These are phyloP conservation scores for Drosophila funebris DNA, from an alignment of 1,140 invertebrate species.

Conservation along the genomic window DNA sequence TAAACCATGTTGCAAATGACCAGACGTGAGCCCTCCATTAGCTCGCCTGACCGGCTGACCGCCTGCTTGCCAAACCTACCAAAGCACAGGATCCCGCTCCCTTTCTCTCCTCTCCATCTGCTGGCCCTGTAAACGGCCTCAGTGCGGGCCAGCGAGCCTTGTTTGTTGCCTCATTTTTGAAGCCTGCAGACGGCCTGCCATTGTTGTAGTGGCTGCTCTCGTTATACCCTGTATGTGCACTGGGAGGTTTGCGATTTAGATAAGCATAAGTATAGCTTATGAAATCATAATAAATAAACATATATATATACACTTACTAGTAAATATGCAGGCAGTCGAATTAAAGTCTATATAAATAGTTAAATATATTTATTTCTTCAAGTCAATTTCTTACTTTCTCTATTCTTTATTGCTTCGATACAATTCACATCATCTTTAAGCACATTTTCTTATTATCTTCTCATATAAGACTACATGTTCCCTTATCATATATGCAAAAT, in stretches of 20 bases:
- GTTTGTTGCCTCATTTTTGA: slow-evolving; percentile 57
- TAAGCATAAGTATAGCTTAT: no score
- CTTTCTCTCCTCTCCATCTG: not conserved
- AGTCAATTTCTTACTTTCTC: no score
- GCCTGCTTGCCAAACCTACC: not conserved
- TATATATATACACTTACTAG: no score
- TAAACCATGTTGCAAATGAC: slow-evolving; percentile 81
- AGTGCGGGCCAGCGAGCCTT: slow-evolving; percentile 49
- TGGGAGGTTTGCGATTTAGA: not conserved
- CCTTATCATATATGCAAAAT: not conserved
- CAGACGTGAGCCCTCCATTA: slow-evolving; percentile 76
- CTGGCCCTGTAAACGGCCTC: slow-evolving; percentile 37
- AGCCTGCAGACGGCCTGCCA: slow-evolving; percentile 15
- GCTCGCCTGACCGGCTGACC: slow-evolving; percentile 36
- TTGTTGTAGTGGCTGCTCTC: not conserved
- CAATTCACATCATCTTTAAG: no score
- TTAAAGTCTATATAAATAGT: no score
- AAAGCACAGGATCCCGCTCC: not conserved
- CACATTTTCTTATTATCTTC: no score
- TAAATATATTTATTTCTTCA: no score
- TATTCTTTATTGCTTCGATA: no score
- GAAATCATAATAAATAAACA: no score
- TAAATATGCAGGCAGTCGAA: no score
- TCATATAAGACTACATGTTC: no score
- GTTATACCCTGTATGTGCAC: slow-evolving; percentile 17